phyloP scores from a whole-genome alignment of 2,113 vertebrate genomes.

The Glaucomys volans region DNA sequence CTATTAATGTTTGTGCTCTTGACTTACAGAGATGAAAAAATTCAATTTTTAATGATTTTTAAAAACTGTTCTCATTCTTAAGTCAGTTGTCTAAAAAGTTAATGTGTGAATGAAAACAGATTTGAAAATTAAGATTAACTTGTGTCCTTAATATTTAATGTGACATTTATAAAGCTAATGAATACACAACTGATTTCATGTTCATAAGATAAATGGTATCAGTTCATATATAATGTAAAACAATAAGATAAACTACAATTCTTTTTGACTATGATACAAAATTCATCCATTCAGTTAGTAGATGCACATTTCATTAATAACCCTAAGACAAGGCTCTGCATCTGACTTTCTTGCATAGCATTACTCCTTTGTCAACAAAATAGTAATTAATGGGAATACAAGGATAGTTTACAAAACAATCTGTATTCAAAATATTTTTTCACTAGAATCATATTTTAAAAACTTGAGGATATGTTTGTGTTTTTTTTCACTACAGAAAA shows the following conservation, averaged over 20 bases:
- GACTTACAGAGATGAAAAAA: neutral
- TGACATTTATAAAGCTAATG: conserved; percentile 6
- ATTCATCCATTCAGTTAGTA: neutral
- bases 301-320: neutral
- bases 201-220: neutral
- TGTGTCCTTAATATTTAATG: neutral
- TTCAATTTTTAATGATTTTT: neutral
- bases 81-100: neutral
- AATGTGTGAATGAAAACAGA: neutral
- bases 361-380: neutral
- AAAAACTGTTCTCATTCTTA: neutral
- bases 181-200: neutral
- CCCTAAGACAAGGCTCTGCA: neutral
- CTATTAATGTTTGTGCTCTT: neutral
- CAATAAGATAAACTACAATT: neutral
- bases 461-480: neutral
- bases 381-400: neutral
- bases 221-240: neutral
- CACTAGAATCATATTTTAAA: neutral
- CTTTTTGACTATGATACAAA: neutral
- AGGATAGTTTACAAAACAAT: neutral
- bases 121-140: neutral
- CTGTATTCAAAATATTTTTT: neutral
- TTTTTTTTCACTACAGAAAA: too few relatives aligned
- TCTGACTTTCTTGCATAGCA: neutral